Conservation (phyloP, 2,888 invertebrate genomes). For the Ischnus inquisitorius region DNA sequence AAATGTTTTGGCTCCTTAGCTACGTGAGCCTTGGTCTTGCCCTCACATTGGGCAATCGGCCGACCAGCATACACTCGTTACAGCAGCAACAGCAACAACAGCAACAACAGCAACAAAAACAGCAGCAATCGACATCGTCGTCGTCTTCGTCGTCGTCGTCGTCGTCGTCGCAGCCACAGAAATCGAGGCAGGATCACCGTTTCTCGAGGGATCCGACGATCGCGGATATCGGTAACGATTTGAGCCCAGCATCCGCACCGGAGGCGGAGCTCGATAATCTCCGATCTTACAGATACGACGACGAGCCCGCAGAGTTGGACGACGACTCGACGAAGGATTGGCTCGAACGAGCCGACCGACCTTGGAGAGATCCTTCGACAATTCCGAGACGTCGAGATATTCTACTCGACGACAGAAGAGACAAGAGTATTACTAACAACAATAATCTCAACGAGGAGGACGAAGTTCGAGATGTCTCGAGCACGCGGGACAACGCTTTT, state of each 20-base stretch:
- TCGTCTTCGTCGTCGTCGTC: constrained; percentile 37
- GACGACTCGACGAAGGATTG: constrained; percentile 46
- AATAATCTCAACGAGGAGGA: constrained; percentile 28
- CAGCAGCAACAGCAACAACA: constrained; percentile 57
- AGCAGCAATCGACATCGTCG: constrained; percentile 62
- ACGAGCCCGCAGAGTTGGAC: constrained; percentile 60
- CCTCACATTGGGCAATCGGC: constrained; percentile 80
- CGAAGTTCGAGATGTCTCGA: constrained; percentile 12
- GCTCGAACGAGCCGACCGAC: constrained; percentile 26
- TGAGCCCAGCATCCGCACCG: constrained; percentile 8
- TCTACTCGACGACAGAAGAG: constrained; percentile 16
- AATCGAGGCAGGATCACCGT: constrained; percentile 51
- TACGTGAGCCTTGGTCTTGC: constrained; percentile 83
- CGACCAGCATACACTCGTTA: constrained; percentile 70
- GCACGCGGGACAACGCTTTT: constrained; percentile 52
- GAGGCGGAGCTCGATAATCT: constrained; percentile 52
- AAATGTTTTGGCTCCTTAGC: constrained; percentile 82
- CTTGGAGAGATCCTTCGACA: constrained; percentile 37
- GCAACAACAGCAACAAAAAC: constrained; percentile 65
- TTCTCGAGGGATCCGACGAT: constrained; percentile 48
- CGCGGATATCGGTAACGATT: constrained; percentile 23
- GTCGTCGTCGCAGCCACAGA: constrained; percentile 54
- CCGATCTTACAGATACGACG: constrained; percentile 68
- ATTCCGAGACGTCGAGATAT: constrained; percentile 9
- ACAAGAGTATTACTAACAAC: constrained; percentile 19